Percentiles rank a stretch among this genome's conserved stretches.
These are phyloP conservation scores for Polydrusus pterygomalis DNA, from an alignment of 2,888 invertebrate species.

Conservation along the genomic window DNA sequence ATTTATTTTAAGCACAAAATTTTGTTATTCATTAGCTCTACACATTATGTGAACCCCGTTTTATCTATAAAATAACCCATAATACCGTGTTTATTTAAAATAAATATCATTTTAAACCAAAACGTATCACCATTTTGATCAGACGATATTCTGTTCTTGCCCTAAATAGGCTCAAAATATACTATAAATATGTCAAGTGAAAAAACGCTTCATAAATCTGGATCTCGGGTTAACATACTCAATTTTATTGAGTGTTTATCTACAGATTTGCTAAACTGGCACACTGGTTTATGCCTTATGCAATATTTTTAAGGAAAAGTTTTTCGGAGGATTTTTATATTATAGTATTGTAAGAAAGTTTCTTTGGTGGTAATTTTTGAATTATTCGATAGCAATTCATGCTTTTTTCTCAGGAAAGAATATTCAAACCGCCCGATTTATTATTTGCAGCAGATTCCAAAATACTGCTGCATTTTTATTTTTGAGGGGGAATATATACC, in stretches of 20 bases:
- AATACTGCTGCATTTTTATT: too few species aligned
- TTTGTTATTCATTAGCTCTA: neutral
- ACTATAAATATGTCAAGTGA: slow-evolving; percentile 35
- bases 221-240: slow-evolving; percentile 40
- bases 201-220: slow-evolving; percentile 43
- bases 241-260: slow-evolving; percentile 43
- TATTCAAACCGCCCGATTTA: too few species aligned
- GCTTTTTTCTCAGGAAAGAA: too few species aligned
- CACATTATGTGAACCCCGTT: neutral
- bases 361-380: too few species aligned
- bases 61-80: slow-evolving; percentile 1
- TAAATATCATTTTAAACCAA: slow-evolving; percentile 31
- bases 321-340: neutral
- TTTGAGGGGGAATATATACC: too few species aligned
- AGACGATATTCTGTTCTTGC: slow-evolving; percentile 31
- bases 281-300: slow-evolving; percentile 2
- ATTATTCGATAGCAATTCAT: too few species aligned
- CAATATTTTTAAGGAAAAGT: slow-evolving; percentile 11
- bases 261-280: slow-evolving; percentile 32
- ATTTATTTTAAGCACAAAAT: neutral
- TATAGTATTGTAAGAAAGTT: neutral
- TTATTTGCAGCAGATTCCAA: too few species aligned
- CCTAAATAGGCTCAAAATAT: slow-evolving; percentile 37
- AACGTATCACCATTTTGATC: slow-evolving; percentile 32
- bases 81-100: neutral